Conservation (phyloP, 2,888 invertebrate species). For the Xanthia icteritia region DNA sequence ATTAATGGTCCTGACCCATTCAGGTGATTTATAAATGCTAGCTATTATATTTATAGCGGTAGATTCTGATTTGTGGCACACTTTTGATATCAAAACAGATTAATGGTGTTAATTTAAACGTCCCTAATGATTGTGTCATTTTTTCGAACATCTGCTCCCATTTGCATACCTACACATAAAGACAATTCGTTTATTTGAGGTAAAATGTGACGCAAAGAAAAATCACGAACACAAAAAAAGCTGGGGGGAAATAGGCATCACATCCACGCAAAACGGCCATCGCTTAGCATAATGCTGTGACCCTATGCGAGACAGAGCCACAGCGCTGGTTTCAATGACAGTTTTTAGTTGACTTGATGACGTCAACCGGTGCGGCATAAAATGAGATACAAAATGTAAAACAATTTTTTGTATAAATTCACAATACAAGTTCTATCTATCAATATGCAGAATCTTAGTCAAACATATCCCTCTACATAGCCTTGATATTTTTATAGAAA, state of each 20-base stretch:
- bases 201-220: no score
- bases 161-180: neutral
- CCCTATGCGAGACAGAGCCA: neutral
- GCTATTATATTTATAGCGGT: conserved; percentile 39
- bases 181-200: no score
- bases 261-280: no score
- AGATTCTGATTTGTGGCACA: conserved; percentile 18
- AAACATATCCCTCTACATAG: neutral
- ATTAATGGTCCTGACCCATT: conserved; percentile 31
- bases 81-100: conserved; percentile 6
- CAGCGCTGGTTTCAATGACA: no score
- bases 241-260: no score
- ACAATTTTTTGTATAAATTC: no score
- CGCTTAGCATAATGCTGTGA: neutral
- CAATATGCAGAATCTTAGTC: neutral
- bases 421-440: no score
- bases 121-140: neutral
- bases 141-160: neutral
- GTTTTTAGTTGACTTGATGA: neutral
- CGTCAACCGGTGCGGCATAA: no score
- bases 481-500: neutral
- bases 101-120: neutral
- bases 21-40: conserved; percentile 27
- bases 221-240: no score
- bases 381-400: no score